Evolutionary conservation across 1,140 invertebrate genomes (phyloP), one percentile per base, ranked within the genome.

Genomic region (Ceratitis capitata): DNA sequence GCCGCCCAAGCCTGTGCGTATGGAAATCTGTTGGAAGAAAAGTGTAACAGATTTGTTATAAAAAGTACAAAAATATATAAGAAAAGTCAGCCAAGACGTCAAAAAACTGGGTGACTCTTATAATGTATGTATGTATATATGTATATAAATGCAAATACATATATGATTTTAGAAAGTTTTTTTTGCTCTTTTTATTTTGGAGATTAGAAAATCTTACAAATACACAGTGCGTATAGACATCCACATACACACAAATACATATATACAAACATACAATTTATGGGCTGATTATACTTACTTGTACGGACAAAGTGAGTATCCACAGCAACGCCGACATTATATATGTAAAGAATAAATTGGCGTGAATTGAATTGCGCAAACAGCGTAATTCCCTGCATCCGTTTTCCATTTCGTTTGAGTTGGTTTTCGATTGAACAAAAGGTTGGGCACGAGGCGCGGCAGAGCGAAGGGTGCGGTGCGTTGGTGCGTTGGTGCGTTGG

Each of bases 381-480:
- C 97, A 98, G 89, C 97, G 94, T 32, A 99, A 94, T 92, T 98
- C 97, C 92, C 98, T 99, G 94, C n/a, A 23, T 45, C 39, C 39
- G 39, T 78, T 78, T 74, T 78, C 35, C 69, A 45, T 78, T 78
- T 78, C 39, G 39, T 45, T 78, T 26, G 35, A 42, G 14, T 74
- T 39, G 35, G 39, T 42, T 42, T 78, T 23, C n/a, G 16, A 26
- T 45, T 78, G 69, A 19, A 61, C 23, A n/a, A n/a, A n/a, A n/a
- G n/a, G n/a, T n/a, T n/a, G n/a, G n/a, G n/a, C n/a, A n/a, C n/a
- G n/a, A n/a, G n/a, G n/a, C n/a, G n/a, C n/a, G n/a, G 56, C 56
- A 26, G 3, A 61, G 0, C 26, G n/a, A 45, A 74, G 84, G 39
- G 29, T 49, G 64, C 58, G 47, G 23, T 82, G 47, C 42, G n/a